phyloP scores from a whole-genome alignment of 2,888 invertebrate genomes.

The Xestia sexstrigata region DNA sequence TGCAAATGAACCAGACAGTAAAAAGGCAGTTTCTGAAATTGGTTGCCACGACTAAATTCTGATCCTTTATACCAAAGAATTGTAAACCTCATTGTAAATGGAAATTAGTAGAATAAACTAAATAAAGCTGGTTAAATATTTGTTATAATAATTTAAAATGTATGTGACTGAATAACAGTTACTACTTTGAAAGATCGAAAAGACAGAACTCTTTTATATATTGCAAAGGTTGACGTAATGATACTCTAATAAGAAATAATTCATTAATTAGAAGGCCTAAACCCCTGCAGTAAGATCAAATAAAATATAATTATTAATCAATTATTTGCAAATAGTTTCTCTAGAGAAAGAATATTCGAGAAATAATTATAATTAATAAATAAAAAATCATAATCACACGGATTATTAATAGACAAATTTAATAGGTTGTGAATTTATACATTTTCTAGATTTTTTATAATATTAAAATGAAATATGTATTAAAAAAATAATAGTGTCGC shows the following conservation, averaged over 20 bases:
- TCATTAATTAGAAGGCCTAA: slow-evolving; percentile 77
- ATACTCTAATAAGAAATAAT: slow-evolving; percentile 45
- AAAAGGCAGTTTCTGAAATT: background rate
- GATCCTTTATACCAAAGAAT: background rate
- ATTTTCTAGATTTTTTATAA: slow-evolving; percentile 90
- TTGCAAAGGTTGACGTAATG: slow-evolving; percentile 48
- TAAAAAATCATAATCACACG: slow-evolving; percentile 67
- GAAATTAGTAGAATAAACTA: background rate
- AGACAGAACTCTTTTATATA: slow-evolving; percentile 10
- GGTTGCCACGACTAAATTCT: background rate
- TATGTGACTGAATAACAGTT: slow-evolving; percentile 1
- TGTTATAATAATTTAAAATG: background rate
- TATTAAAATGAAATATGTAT: slow-evolving; percentile 77
- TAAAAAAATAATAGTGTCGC: slow-evolving; percentile 74
- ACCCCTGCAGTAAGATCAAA: slow-evolving; percentile 68
- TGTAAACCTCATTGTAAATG: background rate
- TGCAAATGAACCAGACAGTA: background rate
- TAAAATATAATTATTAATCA: slow-evolving; percentile 57
- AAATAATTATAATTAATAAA: slow-evolving; percentile 69
- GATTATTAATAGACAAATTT: slow-evolving; percentile 84
- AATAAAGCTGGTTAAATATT: background rate
- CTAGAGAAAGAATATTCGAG: slow-evolving; percentile 67
- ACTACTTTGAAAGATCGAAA: background rate
- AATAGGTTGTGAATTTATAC: slow-evolving; percentile 91
- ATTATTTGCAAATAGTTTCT: slow-evolving; percentile 71